A percentile compares a stretch with the other conserved stretches of the same genome.
Evolutionary conservation across 2,113 vertebrate species (phyloP).

Genomic region (Hyperopisus bebe): DNA sequence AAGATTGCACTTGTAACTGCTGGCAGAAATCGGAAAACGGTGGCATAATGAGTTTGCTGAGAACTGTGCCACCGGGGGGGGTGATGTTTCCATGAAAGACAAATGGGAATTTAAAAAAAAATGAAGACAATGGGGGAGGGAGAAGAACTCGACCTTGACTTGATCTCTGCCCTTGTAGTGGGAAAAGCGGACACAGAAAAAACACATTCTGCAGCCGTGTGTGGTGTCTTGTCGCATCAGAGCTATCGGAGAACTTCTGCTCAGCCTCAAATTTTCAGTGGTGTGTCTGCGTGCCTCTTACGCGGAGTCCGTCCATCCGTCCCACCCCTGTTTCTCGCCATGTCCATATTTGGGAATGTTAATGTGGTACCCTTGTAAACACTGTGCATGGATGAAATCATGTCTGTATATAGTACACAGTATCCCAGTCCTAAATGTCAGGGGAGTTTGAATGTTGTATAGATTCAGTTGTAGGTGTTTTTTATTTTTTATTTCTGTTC

Average conservation of each 20-base stretch:
- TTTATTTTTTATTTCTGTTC: slow-evolving; percentile 20
- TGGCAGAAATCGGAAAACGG: neutral
- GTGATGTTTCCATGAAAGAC: slow-evolving; percentile 10
- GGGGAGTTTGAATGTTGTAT: slow-evolving; percentile 59
- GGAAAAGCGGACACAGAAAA: slow-evolving; percentile 26
- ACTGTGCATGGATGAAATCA: slow-evolving; percentile 68
- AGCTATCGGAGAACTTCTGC: slow-evolving; percentile 40
- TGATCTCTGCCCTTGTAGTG: slow-evolving; percentile 16
- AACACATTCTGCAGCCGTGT: slow-evolving; percentile 59
- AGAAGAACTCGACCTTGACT: slow-evolving; percentile 2
- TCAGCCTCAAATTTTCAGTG: slow-evolving; percentile 17
- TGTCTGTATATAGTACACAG: slow-evolving; percentile 68
- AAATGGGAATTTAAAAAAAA: neutral
- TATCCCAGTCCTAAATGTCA: slow-evolving; percentile 57
- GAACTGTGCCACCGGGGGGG: slow-evolving; percentile 26
- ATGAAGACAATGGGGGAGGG: slow-evolving; percentile 16
- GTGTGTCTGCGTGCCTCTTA: slow-evolving; percentile 3
- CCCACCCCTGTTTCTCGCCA: slow-evolving; percentile 33
- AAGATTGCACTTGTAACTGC: slow-evolving; percentile 45
- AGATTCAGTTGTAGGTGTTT: slow-evolving; percentile 47
- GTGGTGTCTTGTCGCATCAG: slow-evolving; percentile 51
- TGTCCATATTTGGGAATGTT: slow-evolving; percentile 64
- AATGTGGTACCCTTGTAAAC: slow-evolving; percentile 70
- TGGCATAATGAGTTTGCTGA: neutral
- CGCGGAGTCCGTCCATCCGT: slow-evolving; percentile 30